Evolutionary conservation across 2,113 vertebrate species (phyloP).

Genomic region (Colius striatus): DNA sequence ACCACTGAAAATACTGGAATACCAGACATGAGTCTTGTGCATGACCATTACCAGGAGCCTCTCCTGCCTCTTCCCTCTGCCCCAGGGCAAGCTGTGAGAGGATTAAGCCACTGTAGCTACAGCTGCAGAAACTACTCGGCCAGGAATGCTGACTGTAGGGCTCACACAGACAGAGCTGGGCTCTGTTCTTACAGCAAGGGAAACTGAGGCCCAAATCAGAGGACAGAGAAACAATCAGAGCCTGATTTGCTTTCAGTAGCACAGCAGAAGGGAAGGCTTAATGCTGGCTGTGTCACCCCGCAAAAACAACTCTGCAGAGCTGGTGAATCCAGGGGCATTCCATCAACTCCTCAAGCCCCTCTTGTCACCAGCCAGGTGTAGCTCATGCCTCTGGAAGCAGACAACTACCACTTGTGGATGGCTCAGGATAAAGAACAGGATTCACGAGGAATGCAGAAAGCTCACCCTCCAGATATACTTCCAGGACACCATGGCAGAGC

Average conservation of each 20-base stretch:
- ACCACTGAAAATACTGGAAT: not conserved
- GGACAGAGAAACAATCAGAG: not conserved
- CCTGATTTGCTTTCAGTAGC: not conserved
- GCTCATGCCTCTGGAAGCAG: not conserved
- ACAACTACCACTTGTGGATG: rapidly evolving
- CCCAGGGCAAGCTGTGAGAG: not conserved
- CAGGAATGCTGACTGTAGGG: not conserved
- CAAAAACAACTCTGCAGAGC: not conserved
- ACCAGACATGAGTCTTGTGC: not conserved
- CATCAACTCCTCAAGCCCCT: not conserved
- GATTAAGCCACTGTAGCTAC: not conserved
- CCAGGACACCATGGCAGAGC: not conserved
- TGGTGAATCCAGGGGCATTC: not conserved
- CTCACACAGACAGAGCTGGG: not conserved
- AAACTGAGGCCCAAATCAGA: not conserved
- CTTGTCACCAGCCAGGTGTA: not conserved
- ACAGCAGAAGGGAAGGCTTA: not conserved
- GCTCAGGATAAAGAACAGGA: not conserved
- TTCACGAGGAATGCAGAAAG: not conserved
- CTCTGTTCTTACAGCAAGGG: not conserved
- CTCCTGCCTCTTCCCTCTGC: not conserved
- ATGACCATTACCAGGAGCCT: not conserved
- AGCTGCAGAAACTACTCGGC: not conserved
- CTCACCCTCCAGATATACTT: not conserved
- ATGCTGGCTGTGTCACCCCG: not conserved